Percentiles rank a stretch among this genome's conserved stretches.
Evolutionary conservation across 1,140 invertebrate genomes (phyloP).

Genomic region (Hycleus phaleratus): DNA sequence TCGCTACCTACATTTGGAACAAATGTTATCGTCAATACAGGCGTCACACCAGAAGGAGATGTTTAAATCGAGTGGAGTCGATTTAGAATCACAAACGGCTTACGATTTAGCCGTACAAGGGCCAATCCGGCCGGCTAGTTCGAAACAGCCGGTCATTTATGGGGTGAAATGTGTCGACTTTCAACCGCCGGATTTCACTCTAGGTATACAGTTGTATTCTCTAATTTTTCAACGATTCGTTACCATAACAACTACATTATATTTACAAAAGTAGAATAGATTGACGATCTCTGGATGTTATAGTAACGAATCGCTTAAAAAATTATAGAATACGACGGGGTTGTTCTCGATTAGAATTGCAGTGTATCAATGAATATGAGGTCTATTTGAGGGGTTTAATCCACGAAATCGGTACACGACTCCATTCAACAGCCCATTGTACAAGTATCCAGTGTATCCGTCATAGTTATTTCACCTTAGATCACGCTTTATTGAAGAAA

Average conservation of each 20-base stretch:
- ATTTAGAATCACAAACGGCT: slow-evolving; percentile 75
- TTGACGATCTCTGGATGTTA: no score
- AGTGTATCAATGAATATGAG: slow-evolving; percentile 75
- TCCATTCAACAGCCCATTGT: slow-evolving; percentile 74
- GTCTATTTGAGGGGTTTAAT: slow-evolving; percentile 66
- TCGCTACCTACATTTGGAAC: slow-evolving; percentile 55
- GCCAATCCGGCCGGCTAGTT: slow-evolving; percentile 61
- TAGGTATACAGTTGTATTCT: slow-evolving; percentile 52
- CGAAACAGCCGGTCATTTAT: slow-evolving; percentile 72
- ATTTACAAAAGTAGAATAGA: no score
- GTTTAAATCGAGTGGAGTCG: slow-evolving; percentile 55
- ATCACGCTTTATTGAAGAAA: slow-evolving; percentile 70
- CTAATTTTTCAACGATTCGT: no score
- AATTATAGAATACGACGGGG: no score
- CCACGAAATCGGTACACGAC: slow-evolving; percentile 68
- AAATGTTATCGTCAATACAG: slow-evolving; percentile 1
- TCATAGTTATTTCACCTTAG: slow-evolving; percentile 71
- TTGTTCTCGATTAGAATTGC: slow-evolving; percentile 55
- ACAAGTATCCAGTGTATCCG: slow-evolving; percentile 70
- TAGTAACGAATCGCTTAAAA: no score
- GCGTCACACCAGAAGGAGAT: slow-evolving; percentile 9
- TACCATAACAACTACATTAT: no score
- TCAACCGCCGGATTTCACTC: slow-evolving; percentile 72
- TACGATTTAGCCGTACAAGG: slow-evolving; percentile 81
- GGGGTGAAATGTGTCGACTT: slow-evolving; percentile 79